Evolutionary conservation across 2,113 vertebrate species (phyloP).

Genomic region (Pelecanus crispus): DNA sequence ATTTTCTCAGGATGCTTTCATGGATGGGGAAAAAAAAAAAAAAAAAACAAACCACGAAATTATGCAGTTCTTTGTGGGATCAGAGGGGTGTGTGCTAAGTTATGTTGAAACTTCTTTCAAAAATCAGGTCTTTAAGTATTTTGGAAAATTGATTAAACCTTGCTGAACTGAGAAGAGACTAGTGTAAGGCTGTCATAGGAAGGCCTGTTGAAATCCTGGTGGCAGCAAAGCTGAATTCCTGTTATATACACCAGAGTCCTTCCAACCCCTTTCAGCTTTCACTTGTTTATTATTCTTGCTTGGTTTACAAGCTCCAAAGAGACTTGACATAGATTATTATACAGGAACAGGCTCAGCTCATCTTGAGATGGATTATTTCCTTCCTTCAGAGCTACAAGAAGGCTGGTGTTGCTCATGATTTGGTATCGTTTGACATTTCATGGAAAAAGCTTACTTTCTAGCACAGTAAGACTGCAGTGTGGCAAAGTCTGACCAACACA

Average conservation of each 20-base stretch:
- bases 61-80: background rate
- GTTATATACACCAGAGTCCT: conserved; percentile 1
- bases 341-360: conserved; percentile 14
- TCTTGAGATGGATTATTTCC: conserved; percentile 64
- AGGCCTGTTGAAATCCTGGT: background rate
- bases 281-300: conserved; percentile 56
- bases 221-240: conserved; percentile 32
- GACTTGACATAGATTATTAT: conserved; percentile 32
- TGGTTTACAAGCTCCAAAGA: conserved; percentile 61
- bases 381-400: conserved; percentile 40
- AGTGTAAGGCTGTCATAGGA: background rate
- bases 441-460: background rate
- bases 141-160: background rate
- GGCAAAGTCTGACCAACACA: background rate
- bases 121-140: background rate
- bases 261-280: background rate
- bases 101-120: background rate
- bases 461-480: background rate
- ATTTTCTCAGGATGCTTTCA: background rate
- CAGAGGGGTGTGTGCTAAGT: background rate
- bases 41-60: no score
- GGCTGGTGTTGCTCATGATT: conserved; percentile 32
- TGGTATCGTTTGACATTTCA: conserved; percentile 1
- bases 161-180: background rate
- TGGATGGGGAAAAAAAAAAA: background rate